These are phyloP conservation scores for Illadopsis cleaveri DNA, from an alignment of 2,113 vertebrate genomes.

Conservation along the genomic window DNA sequence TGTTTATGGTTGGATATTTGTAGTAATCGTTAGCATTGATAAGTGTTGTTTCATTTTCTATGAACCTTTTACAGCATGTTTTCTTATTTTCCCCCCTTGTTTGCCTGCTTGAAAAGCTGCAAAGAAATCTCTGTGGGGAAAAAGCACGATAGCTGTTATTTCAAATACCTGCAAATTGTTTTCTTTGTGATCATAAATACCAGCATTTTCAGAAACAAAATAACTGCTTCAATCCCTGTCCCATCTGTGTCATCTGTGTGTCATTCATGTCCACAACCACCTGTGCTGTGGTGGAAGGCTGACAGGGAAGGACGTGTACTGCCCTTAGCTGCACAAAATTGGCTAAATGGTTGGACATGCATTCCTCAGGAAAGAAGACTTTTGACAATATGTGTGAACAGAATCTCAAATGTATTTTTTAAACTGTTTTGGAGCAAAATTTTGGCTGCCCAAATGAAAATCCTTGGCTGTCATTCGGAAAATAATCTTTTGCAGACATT, in stretches of 20 bases:
- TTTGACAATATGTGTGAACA: not conserved
- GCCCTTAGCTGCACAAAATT: not conserved
- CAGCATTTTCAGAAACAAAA: not conserved
- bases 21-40: not conserved
- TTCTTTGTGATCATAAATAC: not conserved
- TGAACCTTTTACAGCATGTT: not conserved
- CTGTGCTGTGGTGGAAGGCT: not conserved
- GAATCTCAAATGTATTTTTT: not conserved
- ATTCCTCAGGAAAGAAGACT: not conserved
- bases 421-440: not conserved
- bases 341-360: not conserved
- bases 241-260: not conserved
- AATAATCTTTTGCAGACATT: not conserved
- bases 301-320: not conserved
- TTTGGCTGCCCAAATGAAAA: not conserved
- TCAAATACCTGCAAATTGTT: not conserved
- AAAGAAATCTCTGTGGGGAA: not conserved
- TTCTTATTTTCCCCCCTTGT: not conserved
- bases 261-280: not conserved
- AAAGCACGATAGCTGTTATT: not conserved
- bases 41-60: not conserved
- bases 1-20: not conserved
- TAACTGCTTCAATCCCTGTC: not conserved
- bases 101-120: not conserved
- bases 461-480: not conserved